These are phyloP conservation scores for Rhizomys pruinosus DNA, from an alignment of 2,113 vertebrate genomes.

Conservation along the genomic window DNA sequence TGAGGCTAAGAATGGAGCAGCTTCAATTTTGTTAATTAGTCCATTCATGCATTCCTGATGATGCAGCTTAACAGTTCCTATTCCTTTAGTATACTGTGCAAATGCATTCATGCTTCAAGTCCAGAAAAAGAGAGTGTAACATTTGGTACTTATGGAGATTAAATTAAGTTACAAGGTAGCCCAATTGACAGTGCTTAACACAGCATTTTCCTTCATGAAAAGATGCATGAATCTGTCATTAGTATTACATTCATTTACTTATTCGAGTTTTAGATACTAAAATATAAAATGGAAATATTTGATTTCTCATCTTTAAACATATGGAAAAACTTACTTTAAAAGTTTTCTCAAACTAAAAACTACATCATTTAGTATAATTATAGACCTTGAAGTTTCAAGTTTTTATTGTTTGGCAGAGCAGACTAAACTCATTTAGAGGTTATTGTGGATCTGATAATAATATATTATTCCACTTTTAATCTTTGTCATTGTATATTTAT, in stretches of 20 bases:
- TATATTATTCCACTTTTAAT: neutral
- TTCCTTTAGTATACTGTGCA: neutral
- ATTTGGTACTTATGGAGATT: neutral
- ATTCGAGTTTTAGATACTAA: neutral
- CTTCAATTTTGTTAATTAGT: constrained; percentile 60
- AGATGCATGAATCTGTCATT: neutral
- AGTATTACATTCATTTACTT: neutral
- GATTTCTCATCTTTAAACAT: neutral
- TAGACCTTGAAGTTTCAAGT: neutral
- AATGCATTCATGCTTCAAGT: neutral
- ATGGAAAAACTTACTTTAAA: neutral
- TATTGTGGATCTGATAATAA: neutral
- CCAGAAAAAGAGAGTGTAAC: neutral
- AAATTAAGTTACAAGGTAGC: neutral
- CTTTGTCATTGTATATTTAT: neutral
- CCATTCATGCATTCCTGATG: neutral
- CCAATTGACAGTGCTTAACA: neutral
- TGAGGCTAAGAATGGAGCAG: neutral
- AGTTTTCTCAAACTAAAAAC: neutral
- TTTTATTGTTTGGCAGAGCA: neutral
- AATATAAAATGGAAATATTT: neutral
- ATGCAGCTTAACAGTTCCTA: neutral
- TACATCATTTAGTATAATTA: neutral
- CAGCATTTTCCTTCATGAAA: neutral
- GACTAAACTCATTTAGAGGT: neutral